Evolutionary conservation across 1,140 invertebrate species (phyloP).

Genomic region (Glomeris maerens): DNA sequence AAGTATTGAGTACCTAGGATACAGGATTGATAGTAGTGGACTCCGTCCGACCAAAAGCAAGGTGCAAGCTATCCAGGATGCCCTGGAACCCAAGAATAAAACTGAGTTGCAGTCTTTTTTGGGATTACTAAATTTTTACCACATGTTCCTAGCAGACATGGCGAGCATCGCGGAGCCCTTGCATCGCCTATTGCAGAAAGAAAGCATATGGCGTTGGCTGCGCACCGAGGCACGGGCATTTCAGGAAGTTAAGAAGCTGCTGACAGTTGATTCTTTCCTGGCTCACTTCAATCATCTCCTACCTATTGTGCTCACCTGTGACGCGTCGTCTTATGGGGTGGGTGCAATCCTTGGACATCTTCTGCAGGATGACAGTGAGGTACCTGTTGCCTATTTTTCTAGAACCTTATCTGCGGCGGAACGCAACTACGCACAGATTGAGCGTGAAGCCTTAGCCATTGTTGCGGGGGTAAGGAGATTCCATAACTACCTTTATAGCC

Average conservation of each 20-base stretch:
- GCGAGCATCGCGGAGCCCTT: slow-evolving; percentile 23
- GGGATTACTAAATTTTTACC: not conserved
- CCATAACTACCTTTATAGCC: slow-evolving; percentile 35
- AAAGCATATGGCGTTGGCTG: slow-evolving; percentile 26
- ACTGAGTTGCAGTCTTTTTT: not conserved
- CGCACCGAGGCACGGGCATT: slow-evolving; percentile 24
- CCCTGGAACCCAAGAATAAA: no score
- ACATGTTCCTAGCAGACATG: not conserved
- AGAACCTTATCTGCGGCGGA: slow-evolving; percentile 31
- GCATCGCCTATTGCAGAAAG: slow-evolving; percentile 29
- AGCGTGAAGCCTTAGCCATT: slow-evolving; percentile 33
- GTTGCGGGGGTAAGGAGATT: slow-evolving; percentile 35
- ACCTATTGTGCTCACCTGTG: slow-evolving; percentile 11
- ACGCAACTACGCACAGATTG: slow-evolving; percentile 35
- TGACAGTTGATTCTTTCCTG: slow-evolving; percentile 19
- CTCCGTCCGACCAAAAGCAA: no score
- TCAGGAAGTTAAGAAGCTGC: slow-evolving; percentile 24
- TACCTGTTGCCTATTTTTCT: slow-evolving; percentile 33
- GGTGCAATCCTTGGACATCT: slow-evolving; percentile 34
- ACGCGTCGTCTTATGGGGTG: slow-evolving; percentile 33
- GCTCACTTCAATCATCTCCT: slow-evolving; percentile 19
- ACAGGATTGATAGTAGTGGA: no score
- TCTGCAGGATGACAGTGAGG: slow-evolving; percentile 24
- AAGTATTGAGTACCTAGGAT: no score
- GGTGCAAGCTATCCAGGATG: no score